Percentiles rank a stretch among this genome's conserved stretches.
Evolutionary conservation across 2,888 invertebrate genomes (phyloP).

Genomic region (Poecilobothrus nobilitatus): DNA sequence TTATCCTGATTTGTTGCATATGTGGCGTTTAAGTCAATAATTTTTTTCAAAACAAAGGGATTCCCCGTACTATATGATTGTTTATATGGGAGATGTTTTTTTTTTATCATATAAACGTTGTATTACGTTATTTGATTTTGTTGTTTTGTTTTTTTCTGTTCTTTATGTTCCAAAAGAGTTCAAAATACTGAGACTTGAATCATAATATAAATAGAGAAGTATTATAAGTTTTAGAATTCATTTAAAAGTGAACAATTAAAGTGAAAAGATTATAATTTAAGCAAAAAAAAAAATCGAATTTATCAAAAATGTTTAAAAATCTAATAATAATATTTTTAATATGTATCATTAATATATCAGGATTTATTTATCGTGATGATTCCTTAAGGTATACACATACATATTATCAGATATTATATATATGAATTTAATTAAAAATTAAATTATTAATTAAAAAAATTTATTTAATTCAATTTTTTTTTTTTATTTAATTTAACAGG

Average conservation of each 20-base stretch:
- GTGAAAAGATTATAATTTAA: background rate
- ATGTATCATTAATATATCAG: background rate
- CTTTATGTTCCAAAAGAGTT: no score
- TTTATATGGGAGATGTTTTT: no score
- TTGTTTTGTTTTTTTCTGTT: no score
- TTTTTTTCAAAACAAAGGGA: background rate
- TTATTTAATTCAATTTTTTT: no score
- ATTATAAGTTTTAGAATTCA: background rate
- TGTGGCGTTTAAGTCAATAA: background rate
- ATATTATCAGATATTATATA: background rate
- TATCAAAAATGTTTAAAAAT: background rate
- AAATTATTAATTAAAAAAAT: background rate
- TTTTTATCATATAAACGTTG: no score
- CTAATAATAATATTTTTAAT: background rate
- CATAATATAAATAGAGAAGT: background rate
- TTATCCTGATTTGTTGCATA: slow-evolving; percentile 1
- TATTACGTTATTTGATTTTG: no score
- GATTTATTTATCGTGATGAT: background rate
- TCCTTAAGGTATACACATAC: background rate
- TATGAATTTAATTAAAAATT: no score
- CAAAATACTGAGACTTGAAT: no score
- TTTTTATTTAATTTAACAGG: background rate
- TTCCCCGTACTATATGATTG: background rate
- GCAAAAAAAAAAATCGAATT: no score
- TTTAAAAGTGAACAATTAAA: background rate